Evolutionary conservation across 2,797 vertebrate genomes (phyloP).

Genomic region (Sebastes steindachneri): DNA sequence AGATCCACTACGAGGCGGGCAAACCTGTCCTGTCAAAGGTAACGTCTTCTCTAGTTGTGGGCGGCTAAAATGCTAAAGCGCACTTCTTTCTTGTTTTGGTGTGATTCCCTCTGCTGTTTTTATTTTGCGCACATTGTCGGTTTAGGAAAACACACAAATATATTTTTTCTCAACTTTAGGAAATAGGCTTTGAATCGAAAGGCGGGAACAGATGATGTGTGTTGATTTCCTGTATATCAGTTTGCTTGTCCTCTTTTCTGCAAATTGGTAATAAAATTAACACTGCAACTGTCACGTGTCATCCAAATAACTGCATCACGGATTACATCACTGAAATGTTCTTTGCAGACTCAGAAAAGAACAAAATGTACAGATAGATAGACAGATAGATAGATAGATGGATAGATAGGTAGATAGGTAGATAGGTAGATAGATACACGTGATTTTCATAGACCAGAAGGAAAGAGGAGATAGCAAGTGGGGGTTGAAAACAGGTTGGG

Average conservation of each 20-base stretch:
- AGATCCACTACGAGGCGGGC: conserved; percentile 94
- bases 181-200: neutral
- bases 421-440: neutral
- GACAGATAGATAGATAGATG: conserved; percentile 10
- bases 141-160: neutral
- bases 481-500: conserved; percentile 3
- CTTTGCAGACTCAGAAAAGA: neutral
- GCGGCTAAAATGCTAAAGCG: neutral
- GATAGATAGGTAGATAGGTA: neutral
- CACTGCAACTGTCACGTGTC: neutral
- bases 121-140: neutral
- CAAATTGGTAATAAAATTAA: neutral
- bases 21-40: conserved; percentile 94
- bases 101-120: conserved; percentile 16
- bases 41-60: conserved; percentile 49
- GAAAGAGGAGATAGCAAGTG: conserved; percentile 2
- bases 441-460: neutral
- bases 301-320: neutral
- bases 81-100: neutral
- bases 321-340: neutral
- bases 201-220: neutral
- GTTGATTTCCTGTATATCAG: neutral
- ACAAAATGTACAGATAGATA: conserved; percentile 4
- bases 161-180: neutral
- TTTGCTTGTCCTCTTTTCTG: neutral